Evolutionary conservation across 2,113 vertebrate species (phyloP), one percentile per base, ranked within the genome.

Genomic region (Helogale parvula): DNA sequence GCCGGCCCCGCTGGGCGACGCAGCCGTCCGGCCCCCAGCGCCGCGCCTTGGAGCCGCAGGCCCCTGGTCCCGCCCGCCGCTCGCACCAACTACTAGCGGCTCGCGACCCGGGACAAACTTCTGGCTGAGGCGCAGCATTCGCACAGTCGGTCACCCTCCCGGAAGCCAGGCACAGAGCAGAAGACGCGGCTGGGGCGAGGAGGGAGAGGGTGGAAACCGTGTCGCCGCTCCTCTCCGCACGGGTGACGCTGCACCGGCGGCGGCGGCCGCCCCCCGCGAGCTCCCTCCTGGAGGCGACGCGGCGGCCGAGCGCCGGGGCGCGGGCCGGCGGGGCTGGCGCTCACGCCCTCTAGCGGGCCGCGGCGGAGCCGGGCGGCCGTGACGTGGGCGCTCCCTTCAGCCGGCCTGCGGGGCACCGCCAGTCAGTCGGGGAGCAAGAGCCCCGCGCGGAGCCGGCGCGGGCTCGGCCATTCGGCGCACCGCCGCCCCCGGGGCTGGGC

Each of bases 291-390:
- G 71, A 80, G 71, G 66, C 90, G 45, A 77, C 66, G 27, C 65
- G 7, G 86, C 47, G 10, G 29, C 81, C 47, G 12, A 38, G 60
- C 68, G 33, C 79, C 7, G 2, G 2, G 63, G 79, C 79, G 45
- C 41, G 65, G 50, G 11, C 50, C 80, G 9, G 88, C 23, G 52
- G 97, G 90, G 93, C 85, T 52, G 96, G 54, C 89, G 97, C 97
- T 90, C 96, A 97, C 98, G 98, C 98, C 98, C 98, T 98, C 98
- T 99, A 98, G 98, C 95, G 98, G 98, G 66, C 93, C 96, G 92
- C 66, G 81, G 83, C 77, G 96, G 98, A 94, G 95, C 66, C 97
- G 95, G 93, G 77, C 80, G 98, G 98, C 98, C 98, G 98, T 98
- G 99, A 98, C 98, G 98, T 98, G 98, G 94, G 98, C 85, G 38